Evolutionary conservation across 2,113 vertebrate species (phyloP).

Genomic region (Oenanthe oenanthe): DNA sequence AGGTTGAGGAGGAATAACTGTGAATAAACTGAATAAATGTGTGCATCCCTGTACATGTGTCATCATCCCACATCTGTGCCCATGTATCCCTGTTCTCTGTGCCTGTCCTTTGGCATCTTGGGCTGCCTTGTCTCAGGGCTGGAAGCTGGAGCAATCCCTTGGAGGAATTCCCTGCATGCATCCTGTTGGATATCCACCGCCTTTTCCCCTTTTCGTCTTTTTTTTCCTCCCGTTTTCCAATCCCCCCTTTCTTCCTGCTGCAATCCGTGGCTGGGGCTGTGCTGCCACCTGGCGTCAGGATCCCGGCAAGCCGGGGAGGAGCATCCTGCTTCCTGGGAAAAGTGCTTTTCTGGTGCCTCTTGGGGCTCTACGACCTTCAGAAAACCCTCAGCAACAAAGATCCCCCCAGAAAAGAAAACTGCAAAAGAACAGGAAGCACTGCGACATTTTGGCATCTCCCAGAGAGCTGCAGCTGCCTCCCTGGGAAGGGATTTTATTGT

Average conservation of each 20-base stretch:
- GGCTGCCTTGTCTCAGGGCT: too few species aligned
- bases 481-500: neutral
- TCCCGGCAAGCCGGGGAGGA: neutral
- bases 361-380: neutral
- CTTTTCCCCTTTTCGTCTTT: accelerated
- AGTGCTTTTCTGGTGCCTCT: accelerated
- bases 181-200: neutral
- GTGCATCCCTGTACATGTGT: accelerated
- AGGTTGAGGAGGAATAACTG: neutral
- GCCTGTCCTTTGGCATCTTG: neutral
- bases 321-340: neutral
- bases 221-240: neutral
- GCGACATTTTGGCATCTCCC: accelerated
- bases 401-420: accelerated
- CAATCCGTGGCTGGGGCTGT: neutral
- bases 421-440: neutral
- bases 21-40: too few species aligned
- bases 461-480: neutral
- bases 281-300: constrained; percentile 29
- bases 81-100: accelerated
- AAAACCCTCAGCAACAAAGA: too few species aligned
- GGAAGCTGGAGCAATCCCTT: neutral
- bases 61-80: neutral
- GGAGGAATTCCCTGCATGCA: neutral
- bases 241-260: accelerated